Base-by-base conservation (phyloP, 2,113 vertebrate genomes). In the Callocephalon fimbriatum region DNA sequence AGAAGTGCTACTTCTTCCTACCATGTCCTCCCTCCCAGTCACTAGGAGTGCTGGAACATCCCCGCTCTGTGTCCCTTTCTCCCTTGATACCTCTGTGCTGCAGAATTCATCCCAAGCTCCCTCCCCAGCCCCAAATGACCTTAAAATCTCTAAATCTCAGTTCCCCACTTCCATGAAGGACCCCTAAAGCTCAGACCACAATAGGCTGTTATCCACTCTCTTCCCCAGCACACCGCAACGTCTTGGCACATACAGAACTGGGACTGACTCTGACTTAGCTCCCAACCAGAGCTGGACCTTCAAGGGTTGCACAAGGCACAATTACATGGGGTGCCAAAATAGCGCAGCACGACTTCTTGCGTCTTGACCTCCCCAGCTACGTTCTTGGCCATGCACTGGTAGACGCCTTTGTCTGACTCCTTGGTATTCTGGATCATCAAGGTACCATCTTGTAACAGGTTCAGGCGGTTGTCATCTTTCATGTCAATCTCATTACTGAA, bases 331-430 rank as follows among this genome's bases (percentile, higher is more conserved):
- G 88, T 93, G 89, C 94, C 98, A 59, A 85, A 97, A 40, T 98
- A 98, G 32, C 98, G 98, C 66, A 98, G 97, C 27, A 98, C 89
- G 0, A 97, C 98, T 48, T 98, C 97, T 59, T 98, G 98, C 0
- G 98, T 98, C 96, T 98, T 98, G 75, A 72, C 98, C 95, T 98
- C 98, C 17, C 98, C 98, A 1, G 97, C 97, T 6, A 98, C 75
- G 61, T 98, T 98, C 95, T 98, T 98, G 95, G 98, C 98, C 97
- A 98, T 97, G 91, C 98, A 98, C 88, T 98, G 98, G 94, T 98
- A 98, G 90, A 97, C 1, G 9, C 98, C 98, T 74, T 98, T 98
- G 91, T 98, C 98, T 0, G 98, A 98, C 87, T 98, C 98, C 80
- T 95, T 96, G 58, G 98, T 98, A 23, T 98, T 97, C 85, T 98